phyloP scores from a whole-genome alignment of 2,888 invertebrate genomes.

The Helleia helle region DNA sequence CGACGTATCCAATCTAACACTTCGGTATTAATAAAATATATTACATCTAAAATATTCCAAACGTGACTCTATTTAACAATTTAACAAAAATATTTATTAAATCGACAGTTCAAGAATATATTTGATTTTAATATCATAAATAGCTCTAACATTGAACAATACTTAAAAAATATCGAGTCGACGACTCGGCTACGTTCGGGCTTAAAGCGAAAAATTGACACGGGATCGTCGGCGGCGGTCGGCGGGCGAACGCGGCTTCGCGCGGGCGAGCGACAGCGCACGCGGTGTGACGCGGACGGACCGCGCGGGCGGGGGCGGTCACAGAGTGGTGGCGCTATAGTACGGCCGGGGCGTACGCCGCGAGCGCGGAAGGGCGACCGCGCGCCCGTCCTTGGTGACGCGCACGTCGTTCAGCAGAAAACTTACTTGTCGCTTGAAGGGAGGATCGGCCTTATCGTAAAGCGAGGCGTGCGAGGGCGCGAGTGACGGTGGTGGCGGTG shows the following conservation, averaged over 20 bases:
- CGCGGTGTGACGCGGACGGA: constrained; percentile 12
- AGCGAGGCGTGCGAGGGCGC: constrained; percentile 73
- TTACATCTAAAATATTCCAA: constrained; percentile 58
- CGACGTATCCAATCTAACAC: constrained; percentile 56
- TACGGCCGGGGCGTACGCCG: constrained; percentile 29
- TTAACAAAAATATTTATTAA: constrained; percentile 42
- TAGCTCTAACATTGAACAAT: constrained; percentile 70
- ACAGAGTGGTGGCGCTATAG: constrained; percentile 23
- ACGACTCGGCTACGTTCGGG: constrained; percentile 57
- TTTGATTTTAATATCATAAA: constrained; percentile 64
- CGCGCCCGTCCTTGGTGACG: constrained; percentile 81
- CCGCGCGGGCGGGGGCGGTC: constrained; percentile 10
- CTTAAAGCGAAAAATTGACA: constrained; percentile 70
- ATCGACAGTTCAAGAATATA: constrained; percentile 65
- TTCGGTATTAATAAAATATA: constrained; percentile 56
- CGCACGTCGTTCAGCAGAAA: constrained; percentile 86
- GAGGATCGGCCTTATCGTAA: constrained; percentile 77
- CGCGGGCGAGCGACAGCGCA: constrained; percentile 5
- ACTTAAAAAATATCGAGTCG: constrained; percentile 67
- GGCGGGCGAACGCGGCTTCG: constrained; percentile 23
- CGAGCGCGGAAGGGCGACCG: constrained; percentile 50
- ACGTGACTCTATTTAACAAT: constrained; percentile 67
- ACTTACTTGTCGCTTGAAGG: constrained; percentile 89
- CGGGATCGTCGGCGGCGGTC: constrained; percentile 38
- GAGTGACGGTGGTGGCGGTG: constrained; percentile 69